Conservation (phyloP, 2,113 vertebrate genomes). For the Semicossyphus pulcher region DNA sequence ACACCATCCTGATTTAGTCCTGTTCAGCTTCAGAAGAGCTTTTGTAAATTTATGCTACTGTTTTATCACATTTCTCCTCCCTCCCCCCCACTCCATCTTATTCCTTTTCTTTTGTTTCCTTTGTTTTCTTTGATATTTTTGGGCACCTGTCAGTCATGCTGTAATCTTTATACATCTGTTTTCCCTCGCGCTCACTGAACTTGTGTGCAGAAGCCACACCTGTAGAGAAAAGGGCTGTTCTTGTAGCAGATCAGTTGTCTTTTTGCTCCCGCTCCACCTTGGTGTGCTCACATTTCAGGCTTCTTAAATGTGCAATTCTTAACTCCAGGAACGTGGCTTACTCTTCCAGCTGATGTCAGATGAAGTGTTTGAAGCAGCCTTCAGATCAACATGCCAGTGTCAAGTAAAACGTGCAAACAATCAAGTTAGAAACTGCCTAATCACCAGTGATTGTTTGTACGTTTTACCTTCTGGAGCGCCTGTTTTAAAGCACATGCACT, state of each 20-base stretch:
- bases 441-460: constrained; percentile 4
- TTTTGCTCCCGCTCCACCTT: neutral
- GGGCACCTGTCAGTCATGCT: constrained; percentile 35
- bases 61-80: constrained; percentile 9
- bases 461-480: constrained; percentile 1
- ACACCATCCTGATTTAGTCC: constrained; percentile 20
- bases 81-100: neutral
- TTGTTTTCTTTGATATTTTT: neutral
- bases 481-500: constrained; percentile 24
- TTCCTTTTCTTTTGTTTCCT: neutral
- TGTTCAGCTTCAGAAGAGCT: constrained; percentile 39
- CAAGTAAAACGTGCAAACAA: constrained; percentile 5
- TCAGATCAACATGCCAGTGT: neutral
- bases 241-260: neutral
- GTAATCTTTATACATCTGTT: constrained; percentile 12
- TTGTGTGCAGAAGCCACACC: neutral
- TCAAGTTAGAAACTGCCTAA: neutral
- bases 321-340: constrained; percentile 23
- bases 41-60: constrained; percentile 52
- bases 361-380: neutral
- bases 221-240: neutral
- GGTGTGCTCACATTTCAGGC: constrained; percentile 1
- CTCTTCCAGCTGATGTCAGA: neutral
- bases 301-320: constrained; percentile 13
- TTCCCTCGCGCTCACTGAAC: neutral